A percentile compares a stretch with the other conserved stretches of the same genome.
Evolutionary conservation across 2,113 vertebrate species (phyloP).

Genomic region (Cercopithecus mona): DNA sequence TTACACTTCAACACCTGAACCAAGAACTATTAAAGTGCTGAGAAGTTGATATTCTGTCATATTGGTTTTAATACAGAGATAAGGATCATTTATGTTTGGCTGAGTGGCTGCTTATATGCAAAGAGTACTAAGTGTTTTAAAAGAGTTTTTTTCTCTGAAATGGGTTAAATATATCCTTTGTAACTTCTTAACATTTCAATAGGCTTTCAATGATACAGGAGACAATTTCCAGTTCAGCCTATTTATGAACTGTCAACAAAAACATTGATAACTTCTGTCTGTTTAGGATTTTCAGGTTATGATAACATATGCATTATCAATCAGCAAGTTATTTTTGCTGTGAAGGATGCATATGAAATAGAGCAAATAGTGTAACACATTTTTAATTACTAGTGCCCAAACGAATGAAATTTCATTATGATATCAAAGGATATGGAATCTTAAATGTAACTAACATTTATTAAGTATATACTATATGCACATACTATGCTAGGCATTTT

Average conservation of each 20-base stretch:
- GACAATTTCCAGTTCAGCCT: neutral
- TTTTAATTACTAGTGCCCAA: neutral
- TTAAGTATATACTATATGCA: neutral
- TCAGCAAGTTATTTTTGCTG: neutral
- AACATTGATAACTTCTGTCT: neutral
- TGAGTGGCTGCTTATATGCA: neutral
- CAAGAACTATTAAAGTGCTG: neutral
- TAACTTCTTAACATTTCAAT: neutral
- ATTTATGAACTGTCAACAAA: neutral
- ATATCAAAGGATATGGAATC: neutral
- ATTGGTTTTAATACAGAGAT: neutral
- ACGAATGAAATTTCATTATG: neutral
- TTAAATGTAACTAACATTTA: neutral
- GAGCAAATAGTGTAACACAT: neutral
- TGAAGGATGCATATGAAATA: neutral
- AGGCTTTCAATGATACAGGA: neutral
- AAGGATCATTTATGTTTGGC: neutral
- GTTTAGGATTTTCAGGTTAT: neutral
- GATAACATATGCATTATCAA: neutral
- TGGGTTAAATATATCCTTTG: neutral
- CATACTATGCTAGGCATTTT: neutral
- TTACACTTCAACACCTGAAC: neutral
- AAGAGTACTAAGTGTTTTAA: neutral
- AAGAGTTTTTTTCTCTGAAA: neutral
- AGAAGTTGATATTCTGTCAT: neutral